Percentiles rank a stretch among this genome's conserved stretches.
Conservation (phyloP, 2,113 vertebrate genomes). For the Echinops telfairi region DNA sequence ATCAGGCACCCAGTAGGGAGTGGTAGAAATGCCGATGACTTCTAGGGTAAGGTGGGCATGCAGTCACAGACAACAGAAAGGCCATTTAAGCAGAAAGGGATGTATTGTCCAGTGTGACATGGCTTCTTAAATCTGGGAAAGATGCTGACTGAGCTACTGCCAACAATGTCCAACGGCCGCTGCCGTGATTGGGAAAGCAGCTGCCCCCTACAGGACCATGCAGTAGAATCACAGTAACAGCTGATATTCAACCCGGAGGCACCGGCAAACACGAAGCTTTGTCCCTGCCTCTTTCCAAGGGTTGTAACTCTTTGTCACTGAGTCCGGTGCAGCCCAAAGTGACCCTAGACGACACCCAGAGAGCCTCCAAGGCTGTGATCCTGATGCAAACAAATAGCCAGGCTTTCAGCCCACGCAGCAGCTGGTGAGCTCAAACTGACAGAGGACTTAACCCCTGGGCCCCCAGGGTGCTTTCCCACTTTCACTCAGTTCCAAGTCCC, state of each 20-base stretch:
- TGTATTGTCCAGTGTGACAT: neutral
- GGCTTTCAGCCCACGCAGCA: neutral
- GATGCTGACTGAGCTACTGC: neutral
- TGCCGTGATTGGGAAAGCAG: neutral
- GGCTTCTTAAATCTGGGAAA: neutral
- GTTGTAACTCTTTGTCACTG: neutral
- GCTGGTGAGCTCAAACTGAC: neutral
- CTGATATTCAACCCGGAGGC: neutral
- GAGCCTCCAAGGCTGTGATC: too few species aligned
- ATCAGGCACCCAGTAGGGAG: neutral
- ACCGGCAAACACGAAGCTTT: neutral
- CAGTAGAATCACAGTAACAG: neutral
- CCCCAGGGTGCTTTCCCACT: neutral
- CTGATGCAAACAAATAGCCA: neutral
- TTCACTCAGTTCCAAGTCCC: neutral
- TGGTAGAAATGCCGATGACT: neutral
- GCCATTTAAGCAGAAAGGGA: neutral
- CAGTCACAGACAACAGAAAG: neutral
- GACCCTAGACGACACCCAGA: too few species aligned
- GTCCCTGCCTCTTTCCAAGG: neutral
- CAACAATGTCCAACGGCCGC: neutral
- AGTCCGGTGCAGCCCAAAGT: too few species aligned
- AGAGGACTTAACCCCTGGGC: neutral
- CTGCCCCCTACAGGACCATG: accelerated
- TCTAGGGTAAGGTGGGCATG: neutral